Percentiles rank a stretch among this genome's conserved stretches.
These are phyloP conservation scores for Rhopalosiphum maidis DNA, from an alignment of 1,140 invertebrate species.

Conservation along the genomic window DNA sequence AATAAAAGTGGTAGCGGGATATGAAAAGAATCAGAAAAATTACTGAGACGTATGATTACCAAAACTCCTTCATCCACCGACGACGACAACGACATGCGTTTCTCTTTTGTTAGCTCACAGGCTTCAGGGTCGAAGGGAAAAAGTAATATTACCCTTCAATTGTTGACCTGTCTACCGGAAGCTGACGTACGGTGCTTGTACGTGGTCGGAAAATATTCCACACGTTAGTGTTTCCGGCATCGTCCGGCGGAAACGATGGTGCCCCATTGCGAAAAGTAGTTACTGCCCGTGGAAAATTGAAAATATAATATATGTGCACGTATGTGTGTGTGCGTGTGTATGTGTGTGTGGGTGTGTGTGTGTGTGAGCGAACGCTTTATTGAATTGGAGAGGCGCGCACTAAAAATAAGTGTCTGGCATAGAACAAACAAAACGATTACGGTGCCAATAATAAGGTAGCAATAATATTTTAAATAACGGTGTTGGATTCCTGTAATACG, in stretches of 20 bases:
- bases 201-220: conserved; percentile 31
- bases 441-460: background rate
- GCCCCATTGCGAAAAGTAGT: conserved; percentile 32
- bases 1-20: background rate
- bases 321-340: background rate
- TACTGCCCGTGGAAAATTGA: conserved; percentile 43
- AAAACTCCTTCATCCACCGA: background rate
- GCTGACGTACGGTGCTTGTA: conserved; percentile 15
- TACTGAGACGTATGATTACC: conserved; percentile 55
- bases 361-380: background rate
- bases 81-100: background rate
- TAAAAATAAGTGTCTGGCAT: background rate
- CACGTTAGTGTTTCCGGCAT: conserved; percentile 22
- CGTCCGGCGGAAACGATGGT: background rate
- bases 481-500: background rate
- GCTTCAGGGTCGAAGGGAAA: background rate
- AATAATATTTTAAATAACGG: background rate
- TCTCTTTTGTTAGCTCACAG: conserved; percentile 11
- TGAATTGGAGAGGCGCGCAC: background rate
- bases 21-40: conserved; percentile 6
- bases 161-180: conserved; percentile 41
- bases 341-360: background rate
- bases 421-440: background rate
- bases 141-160: conserved; percentile 51
- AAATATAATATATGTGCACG: background rate